phyloP scores from a whole-genome alignment of 2,888 invertebrate genomes.

The Drosophila leonis region DNA sequence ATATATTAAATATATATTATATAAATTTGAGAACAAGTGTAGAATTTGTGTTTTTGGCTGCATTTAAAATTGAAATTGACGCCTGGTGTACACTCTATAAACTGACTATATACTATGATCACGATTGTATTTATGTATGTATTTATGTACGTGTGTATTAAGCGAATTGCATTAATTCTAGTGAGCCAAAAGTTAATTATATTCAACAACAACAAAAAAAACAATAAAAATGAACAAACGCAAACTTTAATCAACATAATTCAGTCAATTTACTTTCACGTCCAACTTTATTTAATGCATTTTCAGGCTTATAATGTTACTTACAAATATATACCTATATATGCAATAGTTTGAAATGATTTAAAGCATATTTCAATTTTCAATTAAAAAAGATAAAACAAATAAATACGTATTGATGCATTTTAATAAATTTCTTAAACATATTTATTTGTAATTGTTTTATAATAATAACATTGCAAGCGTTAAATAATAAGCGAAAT shows the following conservation, averaged over 20 bases:
- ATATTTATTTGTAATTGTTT: constrained; percentile 20
- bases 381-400: constrained; percentile 17
- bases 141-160: constrained; percentile 68
- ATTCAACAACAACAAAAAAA: constrained; percentile 12
- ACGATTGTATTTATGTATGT: constrained; percentile 75
- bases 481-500: constrained; percentile 29
- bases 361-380: constrained; percentile 36
- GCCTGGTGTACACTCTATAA: constrained; percentile 54
- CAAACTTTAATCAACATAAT: constrained; percentile 19
- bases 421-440: constrained; percentile 47
- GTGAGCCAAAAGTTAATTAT: constrained; percentile 45
- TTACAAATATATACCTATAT: not conserved
- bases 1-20: constrained; percentile 32
- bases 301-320: constrained; percentile 5
- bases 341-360: constrained; percentile 33
- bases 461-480: constrained; percentile 33
- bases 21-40: constrained; percentile 49
- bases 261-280: constrained; percentile 17
- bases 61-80: constrained; percentile 60
- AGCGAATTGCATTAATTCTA: constrained; percentile 69
- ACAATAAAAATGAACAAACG: constrained; percentile 17
- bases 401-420: constrained; percentile 47
- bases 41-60: constrained; percentile 65
- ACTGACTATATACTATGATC: constrained; percentile 71
- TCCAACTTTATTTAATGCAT: not conserved